Evolutionary conservation across 2,888 invertebrate species (phyloP).

Genomic region (Rotaria macrura): DNA sequence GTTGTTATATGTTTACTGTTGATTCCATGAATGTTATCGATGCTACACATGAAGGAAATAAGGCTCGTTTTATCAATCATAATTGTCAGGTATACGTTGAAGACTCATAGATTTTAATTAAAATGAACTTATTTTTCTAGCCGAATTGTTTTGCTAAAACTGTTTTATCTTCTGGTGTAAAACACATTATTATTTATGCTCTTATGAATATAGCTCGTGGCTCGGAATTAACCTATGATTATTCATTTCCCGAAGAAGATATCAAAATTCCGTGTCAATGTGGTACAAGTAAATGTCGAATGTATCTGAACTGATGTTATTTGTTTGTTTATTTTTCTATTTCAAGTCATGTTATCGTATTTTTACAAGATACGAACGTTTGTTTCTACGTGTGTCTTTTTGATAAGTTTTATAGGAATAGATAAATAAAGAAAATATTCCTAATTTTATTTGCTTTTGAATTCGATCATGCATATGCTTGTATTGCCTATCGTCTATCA

Average conservation of each 20-base stretch:
- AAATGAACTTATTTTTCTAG: constrained; percentile 56
- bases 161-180: constrained; percentile 82
- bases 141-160: constrained; percentile 93
- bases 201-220: constrained; percentile 73
- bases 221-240: constrained; percentile 90
- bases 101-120: too few relatives aligned
- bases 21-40: constrained; percentile 91
- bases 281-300: constrained; percentile 78
- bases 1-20: constrained; percentile 94
- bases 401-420: background rate
- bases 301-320: constrained; percentile 71
- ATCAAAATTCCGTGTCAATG: constrained; percentile 91
- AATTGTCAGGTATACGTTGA: constrained; percentile 66
- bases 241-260: constrained; percentile 92
- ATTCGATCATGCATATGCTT: too few relatives aligned
- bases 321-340: background rate
- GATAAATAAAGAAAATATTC: background rate
- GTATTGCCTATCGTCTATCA: too few relatives aligned
- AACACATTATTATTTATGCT: constrained; percentile 89
- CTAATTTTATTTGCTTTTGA: too few relatives aligned
- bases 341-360: background rate
- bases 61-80: constrained; percentile 94
- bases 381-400: background rate
- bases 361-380: background rate
- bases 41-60: constrained; percentile 92